These are phyloP conservation scores for Chaetodon trifasciatus DNA, from an alignment of 2,797 vertebrate genomes.

Conservation along the genomic window DNA sequence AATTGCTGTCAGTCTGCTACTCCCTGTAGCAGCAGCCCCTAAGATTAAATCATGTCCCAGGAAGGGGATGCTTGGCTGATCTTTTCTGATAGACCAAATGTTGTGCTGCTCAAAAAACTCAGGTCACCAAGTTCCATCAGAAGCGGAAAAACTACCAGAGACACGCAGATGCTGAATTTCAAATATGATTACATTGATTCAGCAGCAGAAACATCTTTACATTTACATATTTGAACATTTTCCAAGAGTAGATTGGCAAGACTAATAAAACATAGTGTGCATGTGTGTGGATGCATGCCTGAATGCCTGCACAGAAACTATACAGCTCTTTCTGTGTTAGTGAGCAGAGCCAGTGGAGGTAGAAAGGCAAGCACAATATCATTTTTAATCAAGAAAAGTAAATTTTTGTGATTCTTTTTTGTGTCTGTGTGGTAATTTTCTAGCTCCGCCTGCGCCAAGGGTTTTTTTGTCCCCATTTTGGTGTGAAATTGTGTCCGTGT, in stretches of 20 bases:
- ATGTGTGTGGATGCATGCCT: slow-evolving; percentile 14
- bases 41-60: slow-evolving; percentile 77
- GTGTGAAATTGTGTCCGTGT: slow-evolving; percentile 53
- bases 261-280: slow-evolving; percentile 35
- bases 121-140: slow-evolving; percentile 63
- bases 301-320: slow-evolving; percentile 27
- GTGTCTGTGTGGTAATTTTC: slow-evolving; percentile 43
- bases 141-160: slow-evolving; percentile 52
- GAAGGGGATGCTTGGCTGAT: slow-evolving; percentile 75
- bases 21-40: slow-evolving; percentile 71
- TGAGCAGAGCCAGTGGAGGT: slow-evolving; percentile 15
- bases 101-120: slow-evolving; percentile 66
- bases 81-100: slow-evolving; percentile 77
- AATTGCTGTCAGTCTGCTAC: slow-evolving; percentile 76
- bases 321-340: slow-evolving; percentile 13
- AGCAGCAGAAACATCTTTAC: slow-evolving; percentile 58
- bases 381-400: slow-evolving; percentile 41
- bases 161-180: slow-evolving; percentile 74
- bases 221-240: slow-evolving; percentile 70
- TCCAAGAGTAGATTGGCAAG: slow-evolving; percentile 57
- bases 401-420: slow-evolving; percentile 16
- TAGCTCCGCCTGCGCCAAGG: slow-evolving; percentile 43
- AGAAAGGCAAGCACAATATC: slow-evolving; percentile 27
- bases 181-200: slow-evolving; percentile 75
- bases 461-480: slow-evolving; percentile 52